Conservation (phyloP, 2,888 invertebrate genomes). For the Phaedon cochleariae region DNA sequence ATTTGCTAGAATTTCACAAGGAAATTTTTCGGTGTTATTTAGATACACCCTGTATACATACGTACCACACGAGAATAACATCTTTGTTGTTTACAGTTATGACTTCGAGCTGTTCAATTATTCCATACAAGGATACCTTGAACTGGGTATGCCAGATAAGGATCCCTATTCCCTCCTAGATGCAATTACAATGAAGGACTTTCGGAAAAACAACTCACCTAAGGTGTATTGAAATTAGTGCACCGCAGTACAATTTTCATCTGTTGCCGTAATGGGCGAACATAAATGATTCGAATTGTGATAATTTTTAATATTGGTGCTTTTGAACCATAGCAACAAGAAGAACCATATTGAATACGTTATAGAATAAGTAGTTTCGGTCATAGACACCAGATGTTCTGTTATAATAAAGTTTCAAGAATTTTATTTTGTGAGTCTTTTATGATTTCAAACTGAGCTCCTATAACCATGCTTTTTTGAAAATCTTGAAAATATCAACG, state of each 20-base stretch:
- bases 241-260: slow-evolving; percentile 9
- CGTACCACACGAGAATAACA: no score
- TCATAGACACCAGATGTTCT: background rate
- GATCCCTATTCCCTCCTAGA: slow-evolving; percentile 57
- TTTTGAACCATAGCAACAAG: background rate
- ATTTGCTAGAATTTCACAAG: no score
- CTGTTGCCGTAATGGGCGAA: slow-evolving; percentile 12
- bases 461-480: no score
- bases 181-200: slow-evolving; percentile 56
- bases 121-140: slow-evolving; percentile 75
- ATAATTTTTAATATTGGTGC: slow-evolving; percentile 22
- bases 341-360: background rate
- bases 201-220: slow-evolving; percentile 35
- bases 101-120: slow-evolving; percentile 91
- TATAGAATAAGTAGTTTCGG: background rate
- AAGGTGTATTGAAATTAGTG: slow-evolving; percentile 31
- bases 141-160: slow-evolving; percentile 64
- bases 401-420: background rate
- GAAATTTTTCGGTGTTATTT: no score
- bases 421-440: background rate
- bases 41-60: no score
- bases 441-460: no score
- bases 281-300: slow-evolving; percentile 29
- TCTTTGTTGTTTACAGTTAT: slow-evolving; percentile 72
- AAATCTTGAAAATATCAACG: no score